These are phyloP conservation scores for Catharus ustulatus DNA, from an alignment of 2,797 vertebrate genomes.

Conservation along the genomic window DNA sequence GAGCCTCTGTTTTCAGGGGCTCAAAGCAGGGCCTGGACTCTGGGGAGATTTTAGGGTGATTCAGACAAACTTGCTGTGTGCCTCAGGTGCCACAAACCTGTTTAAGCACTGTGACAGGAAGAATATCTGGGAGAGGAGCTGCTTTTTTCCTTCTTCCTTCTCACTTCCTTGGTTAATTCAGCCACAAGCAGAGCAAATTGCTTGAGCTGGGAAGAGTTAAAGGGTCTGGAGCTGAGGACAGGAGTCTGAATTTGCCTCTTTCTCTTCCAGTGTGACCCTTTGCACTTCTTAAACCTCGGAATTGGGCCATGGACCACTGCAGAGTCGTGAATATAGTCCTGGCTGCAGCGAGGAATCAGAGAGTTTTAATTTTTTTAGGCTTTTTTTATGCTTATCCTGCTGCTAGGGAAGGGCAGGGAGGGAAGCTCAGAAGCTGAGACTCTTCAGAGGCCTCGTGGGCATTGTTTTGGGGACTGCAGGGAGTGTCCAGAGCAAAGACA, in stretches of 20 bases:
- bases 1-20: background rate
- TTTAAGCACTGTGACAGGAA: background rate
- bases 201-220: background rate
- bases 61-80: too few relatives aligned
- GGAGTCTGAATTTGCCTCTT: background rate
- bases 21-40: background rate
- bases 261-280: background rate
- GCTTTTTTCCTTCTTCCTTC: background rate
- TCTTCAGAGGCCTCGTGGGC: accelerated
- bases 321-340: background rate
- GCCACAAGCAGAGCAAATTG: background rate
- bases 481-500: background rate
- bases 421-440: background rate
- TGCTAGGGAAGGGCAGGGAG: background rate
- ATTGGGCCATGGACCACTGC: background rate
- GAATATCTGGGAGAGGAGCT: background rate
- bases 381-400: background rate
- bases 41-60: background rate
- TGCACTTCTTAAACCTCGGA: background rate
- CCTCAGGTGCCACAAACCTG: background rate
- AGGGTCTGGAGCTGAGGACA: background rate
- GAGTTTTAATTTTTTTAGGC: background rate
- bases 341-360: background rate
- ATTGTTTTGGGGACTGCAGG: accelerated
- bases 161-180: background rate